Conservation (phyloP, 2,888 invertebrate species). For the Eustalomyia histrio region DNA sequence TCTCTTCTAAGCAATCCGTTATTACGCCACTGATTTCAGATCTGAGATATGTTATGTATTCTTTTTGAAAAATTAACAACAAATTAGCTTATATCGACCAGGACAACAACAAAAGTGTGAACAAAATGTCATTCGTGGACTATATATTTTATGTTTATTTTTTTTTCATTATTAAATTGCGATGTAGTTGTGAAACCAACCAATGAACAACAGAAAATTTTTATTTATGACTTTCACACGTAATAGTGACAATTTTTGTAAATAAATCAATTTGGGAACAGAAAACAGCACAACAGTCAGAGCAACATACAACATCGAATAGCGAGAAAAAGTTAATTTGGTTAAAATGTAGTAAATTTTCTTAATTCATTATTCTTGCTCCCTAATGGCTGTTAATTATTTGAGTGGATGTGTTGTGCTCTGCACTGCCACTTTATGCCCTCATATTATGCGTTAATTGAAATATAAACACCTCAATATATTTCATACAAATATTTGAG, state of each 20-base stretch:
- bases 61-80: conserved; percentile 25
- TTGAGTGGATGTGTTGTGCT: conserved; percentile 10
- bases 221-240: conserved; percentile 65
- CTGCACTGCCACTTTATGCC: conserved; percentile 43
- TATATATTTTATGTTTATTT: conserved; percentile 18
- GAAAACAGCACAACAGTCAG: conserved; percentile 8
- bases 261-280: conserved; percentile 63
- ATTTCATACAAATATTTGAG: neutral
- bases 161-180: conserved; percentile 24
- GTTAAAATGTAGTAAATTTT: conserved; percentile 40
- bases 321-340: conserved; percentile 59
- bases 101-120: conserved; percentile 50
- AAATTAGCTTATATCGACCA: conserved; percentile 37
- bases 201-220: conserved; percentile 37
- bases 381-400: conserved; percentile 61
- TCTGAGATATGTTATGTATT: conserved; percentile 22
- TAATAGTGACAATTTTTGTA: conserved; percentile 60
- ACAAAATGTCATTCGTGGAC: conserved; percentile 51
- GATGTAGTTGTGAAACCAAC: conserved; percentile 21
- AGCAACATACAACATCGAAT: neutral
- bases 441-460: conserved; percentile 63
- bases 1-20: too few species aligned
- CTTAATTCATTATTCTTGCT: conserved; percentile 52
- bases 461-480: conserved; percentile 64
- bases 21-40: neutral